Base-by-base conservation (phyloP, 2,888 invertebrate genomes). In the Merodon equestris region DNA sequence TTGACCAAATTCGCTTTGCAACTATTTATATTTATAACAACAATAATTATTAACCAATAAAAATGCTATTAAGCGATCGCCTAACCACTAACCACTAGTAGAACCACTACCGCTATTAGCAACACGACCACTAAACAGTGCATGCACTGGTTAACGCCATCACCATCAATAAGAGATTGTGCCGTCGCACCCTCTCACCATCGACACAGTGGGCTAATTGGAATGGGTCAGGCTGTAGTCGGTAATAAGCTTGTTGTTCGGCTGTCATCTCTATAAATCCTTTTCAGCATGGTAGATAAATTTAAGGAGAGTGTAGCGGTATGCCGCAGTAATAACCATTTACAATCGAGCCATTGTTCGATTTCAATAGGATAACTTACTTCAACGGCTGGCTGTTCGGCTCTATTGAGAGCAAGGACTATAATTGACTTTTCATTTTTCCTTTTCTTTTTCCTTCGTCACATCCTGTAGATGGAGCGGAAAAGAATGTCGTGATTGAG, bases 401-500 rank as follows among this genome's bases (percentile, higher is more conserved):
- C 17, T 34, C 53, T 36, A 17, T 19, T 15, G 13, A 51, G 19
- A 12, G 12, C 5, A 13, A 58, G 36, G 13, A 38, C 38, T 44
- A 44, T 42, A 34, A 1, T 34, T 57, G 3, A 48, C 18, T 38
- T 53, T 51, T 42, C 15, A 15, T 51, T 42, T 51, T 64, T 61
- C 53, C 64, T 61, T 47, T 68, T 45, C 58, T 44, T 67, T 9
- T 71, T 56, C 45, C 13, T 18, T 34, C 51, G 42, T 27, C 7
- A 27, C 13, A 74, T 73, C 68, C 61, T 51, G 18, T 56, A 73
- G 75, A 68, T n/a, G 81, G 70, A 44, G 73, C 61, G 15, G 70
- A 79, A 27, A 88, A 87, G 82, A 88, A 86, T 83, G 87, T 89
- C 83, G 86, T 86, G 83, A 89, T 86, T 82, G 89, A 86, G 82